Percentiles rank a stretch among this genome's conserved stretches.
Evolutionary conservation across 35 echinoderm and acorn worm species (phyloP).

Genomic region (Diadema setosum): DNA sequence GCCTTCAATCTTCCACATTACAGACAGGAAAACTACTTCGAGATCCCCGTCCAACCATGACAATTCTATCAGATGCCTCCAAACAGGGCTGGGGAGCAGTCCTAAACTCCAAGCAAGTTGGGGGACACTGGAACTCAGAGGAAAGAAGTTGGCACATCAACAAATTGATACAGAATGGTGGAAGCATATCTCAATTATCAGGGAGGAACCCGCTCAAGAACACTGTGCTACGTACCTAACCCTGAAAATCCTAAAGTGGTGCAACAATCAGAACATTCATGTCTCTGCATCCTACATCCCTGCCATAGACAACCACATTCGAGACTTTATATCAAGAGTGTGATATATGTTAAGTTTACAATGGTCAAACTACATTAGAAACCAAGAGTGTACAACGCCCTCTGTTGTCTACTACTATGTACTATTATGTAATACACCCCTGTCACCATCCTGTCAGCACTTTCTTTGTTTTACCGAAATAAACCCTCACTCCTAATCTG

Average conservation of each 20-base stretch:
- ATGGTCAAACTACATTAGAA: no score
- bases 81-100: not conserved
- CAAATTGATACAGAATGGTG: not conserved
- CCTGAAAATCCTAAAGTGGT: slow-evolving; percentile 21
- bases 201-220: not conserved
- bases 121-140: not conserved
- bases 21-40: not conserved
- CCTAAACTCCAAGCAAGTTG: not conserved
- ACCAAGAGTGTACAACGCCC: no score
- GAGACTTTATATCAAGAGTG: slow-evolving; percentile 21
- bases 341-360: no score
- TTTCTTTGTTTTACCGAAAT: no score
- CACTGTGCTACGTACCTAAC: not conserved
- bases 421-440: no score
- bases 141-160: not conserved
- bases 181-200: slow-evolving; percentile 12
- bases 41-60: not conserved
- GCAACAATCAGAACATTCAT: not conserved
- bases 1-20: not conserved
- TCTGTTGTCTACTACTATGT: no score
- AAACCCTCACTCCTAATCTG: no score
- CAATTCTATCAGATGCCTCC: not conserved
- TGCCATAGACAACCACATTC: slow-evolving; percentile 27
- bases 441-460: no score
- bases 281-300: not conserved